Evolutionary conservation across 2,797 vertebrate species (phyloP), one percentile per base, ranked within the genome.

Genomic region (Parotocinclus haroldoi): DNA sequence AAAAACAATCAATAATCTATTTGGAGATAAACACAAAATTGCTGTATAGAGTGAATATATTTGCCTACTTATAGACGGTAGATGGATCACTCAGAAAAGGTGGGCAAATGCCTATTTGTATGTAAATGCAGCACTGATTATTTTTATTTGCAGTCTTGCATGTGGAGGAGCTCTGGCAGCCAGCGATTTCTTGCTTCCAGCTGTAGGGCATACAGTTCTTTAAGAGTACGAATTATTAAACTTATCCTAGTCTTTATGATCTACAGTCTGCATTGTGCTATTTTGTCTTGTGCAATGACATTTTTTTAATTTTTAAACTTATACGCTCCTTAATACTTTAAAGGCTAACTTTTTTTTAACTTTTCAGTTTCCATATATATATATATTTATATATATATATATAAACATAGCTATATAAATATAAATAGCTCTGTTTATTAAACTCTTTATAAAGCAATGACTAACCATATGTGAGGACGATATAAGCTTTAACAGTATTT

Each of bases 81-180:
- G 76, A 82, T 71, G 77, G 85, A 88, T 89, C 83, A 85, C 79
- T 77, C 84, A 79, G 83, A 84, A 77, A 82, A 86, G 86, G 77
- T 18, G 38, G 59, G 78, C 79, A 82, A 84, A 89, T 52, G 84
- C 83, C 87, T 79, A 90, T 91, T 89, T 90, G 87, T 88, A 91
- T 91, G 89, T 88, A 91, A 91, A 91, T 91, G 81, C 79, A 44
- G 75, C 86, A 89, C 89, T 90, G 89, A 90, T 90, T 89, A 85
- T 90, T 90, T 90, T 89, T 89, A 91, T 90, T 89, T 89, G 86
- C 79, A 82, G 79, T 79, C 56, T 75, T 65, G 60, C 76, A 72
- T 65, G 65, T 76, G 71, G 52, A 40, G 72, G 74, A 76, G 78
- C 69, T 36, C 12, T 66, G 70, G 50, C 54, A 52, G n/a, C 18